Base-by-base conservation (phyloP, 2,113 vertebrate species). In the Taxidea taxus region DNA sequence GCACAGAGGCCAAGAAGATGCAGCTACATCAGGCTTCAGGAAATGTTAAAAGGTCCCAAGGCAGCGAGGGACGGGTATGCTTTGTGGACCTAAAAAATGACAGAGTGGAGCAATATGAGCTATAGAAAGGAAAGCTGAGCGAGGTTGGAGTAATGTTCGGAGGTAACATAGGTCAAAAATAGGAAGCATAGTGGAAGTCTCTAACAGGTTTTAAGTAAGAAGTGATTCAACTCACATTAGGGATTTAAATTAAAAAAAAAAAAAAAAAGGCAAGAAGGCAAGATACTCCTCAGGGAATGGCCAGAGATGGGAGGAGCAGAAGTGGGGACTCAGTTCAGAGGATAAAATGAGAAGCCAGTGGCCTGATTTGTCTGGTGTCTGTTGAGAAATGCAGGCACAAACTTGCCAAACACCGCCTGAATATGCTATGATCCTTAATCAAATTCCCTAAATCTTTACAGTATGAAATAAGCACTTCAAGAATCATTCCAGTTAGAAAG, bases 1-100 rank as follows among this genome's bases (percentile, higher is more conserved):
- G 72, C 64, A 29, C 11, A 74, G 13, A 31, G 83, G 29, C 66
- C 34, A 29, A 77, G 47, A 49, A 29, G 6, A 39, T 14, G 2
- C 13, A 56, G 2, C 6, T 44, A 0, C 1, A 5, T 16, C 15
- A 84, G 11, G 4, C 1, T 47, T 77, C 3, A 4, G 31, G 21
- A 49, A 60, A 42, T 6, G 12, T 13, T 9, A 9, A 37, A 31
- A n/a, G 16, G 25, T 58, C 56, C 56, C 2, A 27, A 39, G 64
- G 39, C 21, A 58, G 18, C 11, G 8, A 54, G 6, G 66, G 3
- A 2, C 2, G 25, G 3, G 21, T 75, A 2, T 20, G 9, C 34
- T 21, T 60, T 60, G 34, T 20, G 0, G 2, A 81, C 7, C 13
- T 31, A 6, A 25, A 4, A 54, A 66, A 72, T 13, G 6, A 87